Evolutionary conservation across 2,888 invertebrate species (phyloP).

Genomic region (Rhogogaster chlorosoma): DNA sequence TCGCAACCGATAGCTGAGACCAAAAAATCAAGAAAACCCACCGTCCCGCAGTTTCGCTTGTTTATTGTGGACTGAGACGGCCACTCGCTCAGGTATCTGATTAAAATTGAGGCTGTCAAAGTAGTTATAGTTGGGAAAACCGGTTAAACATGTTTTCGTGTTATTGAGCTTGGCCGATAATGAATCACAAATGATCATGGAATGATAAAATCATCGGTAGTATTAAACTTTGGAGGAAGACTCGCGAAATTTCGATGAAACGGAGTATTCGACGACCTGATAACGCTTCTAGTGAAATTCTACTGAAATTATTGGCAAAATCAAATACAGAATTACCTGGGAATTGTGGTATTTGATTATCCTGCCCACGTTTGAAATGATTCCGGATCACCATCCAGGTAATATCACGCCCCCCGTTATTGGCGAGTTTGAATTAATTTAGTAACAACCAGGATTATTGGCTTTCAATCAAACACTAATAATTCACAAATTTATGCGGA

Average conservation of each 20-base stretch:
- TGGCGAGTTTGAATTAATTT: slow-evolving; percentile 40
- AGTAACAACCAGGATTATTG: slow-evolving; percentile 45
- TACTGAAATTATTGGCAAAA: slow-evolving; percentile 8
- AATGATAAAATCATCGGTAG: neutral
- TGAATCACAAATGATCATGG: neutral
- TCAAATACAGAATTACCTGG: neutral
- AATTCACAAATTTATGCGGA: slow-evolving; percentile 41
- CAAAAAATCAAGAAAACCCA: neutral
- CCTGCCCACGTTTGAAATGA: slow-evolving; percentile 28
- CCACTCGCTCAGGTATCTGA: neutral
- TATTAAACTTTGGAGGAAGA: neutral
- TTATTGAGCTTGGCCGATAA: neutral
- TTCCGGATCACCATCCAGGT: slow-evolving; percentile 19
- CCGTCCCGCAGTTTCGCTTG: neutral
- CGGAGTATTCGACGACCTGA: neutral
- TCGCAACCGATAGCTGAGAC: neutral
- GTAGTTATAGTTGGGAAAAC: neutral
- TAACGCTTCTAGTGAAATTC: neutral
- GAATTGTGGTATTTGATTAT: slow-evolving; percentile 38
- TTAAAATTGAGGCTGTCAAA: neutral
- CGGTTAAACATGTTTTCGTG: neutral
- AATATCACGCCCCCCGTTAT: slow-evolving; percentile 19
- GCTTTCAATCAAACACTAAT: slow-evolving; percentile 45
- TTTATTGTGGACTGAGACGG: neutral
- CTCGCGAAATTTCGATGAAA: neutral